Evolutionary conservation across 2,888 invertebrate species (phyloP).

Genomic region (Pseudeuparius sepicola): DNA sequence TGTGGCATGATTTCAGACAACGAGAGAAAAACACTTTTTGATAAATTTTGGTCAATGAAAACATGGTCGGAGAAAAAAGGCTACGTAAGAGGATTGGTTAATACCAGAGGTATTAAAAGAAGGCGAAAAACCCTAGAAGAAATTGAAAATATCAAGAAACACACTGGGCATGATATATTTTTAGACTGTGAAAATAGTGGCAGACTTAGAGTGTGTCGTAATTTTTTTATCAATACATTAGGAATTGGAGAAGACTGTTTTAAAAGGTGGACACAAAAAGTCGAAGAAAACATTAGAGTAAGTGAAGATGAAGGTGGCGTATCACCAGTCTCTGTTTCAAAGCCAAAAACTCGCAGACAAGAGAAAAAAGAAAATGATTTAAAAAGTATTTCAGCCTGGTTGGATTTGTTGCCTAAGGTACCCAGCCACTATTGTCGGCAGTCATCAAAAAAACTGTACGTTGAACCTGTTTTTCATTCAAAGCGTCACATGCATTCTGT

Average conservation of each 20-base stretch:
- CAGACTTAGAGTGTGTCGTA: not conserved
- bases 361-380: not conserved
- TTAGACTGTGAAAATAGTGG: not conserved
- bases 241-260: slow-evolving; percentile 1
- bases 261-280: slow-evolving; percentile 1
- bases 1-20: too few relatives aligned
- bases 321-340: not conserved
- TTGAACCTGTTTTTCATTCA: slow-evolving; percentile 1
- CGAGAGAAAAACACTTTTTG: not conserved
- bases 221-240: slow-evolving; percentile 3
- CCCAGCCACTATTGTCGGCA: slow-evolving; percentile 10
- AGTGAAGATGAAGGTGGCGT: not conserved
- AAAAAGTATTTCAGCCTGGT: not conserved
- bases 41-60: not conserved
- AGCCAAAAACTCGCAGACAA: too few relatives aligned
- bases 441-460: slow-evolving; percentile 7
- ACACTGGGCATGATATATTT: slow-evolving; percentile 4
- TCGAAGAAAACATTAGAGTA: not conserved
- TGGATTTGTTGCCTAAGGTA: slow-evolving; percentile 1
- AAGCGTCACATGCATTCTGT: slow-evolving; percentile 1
- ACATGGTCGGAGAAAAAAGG: slow-evolving; percentile 1
- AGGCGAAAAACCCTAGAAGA: not conserved
- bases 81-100: slow-evolving; percentile 1
- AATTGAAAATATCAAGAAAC: not conserved
- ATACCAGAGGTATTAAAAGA: not conserved